Base-by-base conservation (phyloP, 2,888 invertebrate species). In the Sesamia inferens region DNA sequence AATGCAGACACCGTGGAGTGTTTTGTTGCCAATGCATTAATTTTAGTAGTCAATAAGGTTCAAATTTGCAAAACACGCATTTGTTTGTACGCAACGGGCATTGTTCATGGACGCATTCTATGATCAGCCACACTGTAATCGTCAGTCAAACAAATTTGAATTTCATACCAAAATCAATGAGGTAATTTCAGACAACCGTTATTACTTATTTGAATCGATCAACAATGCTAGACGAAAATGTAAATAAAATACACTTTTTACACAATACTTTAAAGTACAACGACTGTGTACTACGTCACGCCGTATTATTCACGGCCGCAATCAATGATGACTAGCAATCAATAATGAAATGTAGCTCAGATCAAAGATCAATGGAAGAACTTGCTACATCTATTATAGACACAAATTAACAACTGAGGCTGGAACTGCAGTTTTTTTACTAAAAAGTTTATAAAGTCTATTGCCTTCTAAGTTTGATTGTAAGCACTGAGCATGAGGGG, bases 291-390 rank as follows among this genome's bases (percentile, higher is more conserved):
- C 81, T 68, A 81, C 51, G 81, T 6, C 31, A 68, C 55, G 67
- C 3, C 19, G 4, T 13, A 44, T 68, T 61, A 51, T 65, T 57
- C 57, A 65, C 69, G 68, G 54, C 68, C 13, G 31, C 64, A 61
- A 51, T 44, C 81, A 54, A 65, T 54, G 13, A 48, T 58, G 39
- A 24, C 44, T 14, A 65, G 31, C 54, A 64, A 76, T 61, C 64
- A 61, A 22, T 64, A 31, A 64, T 61, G 24, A 47, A 55, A 65
- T 79, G 11, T 10, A 13, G 47, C 63, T 24, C 61, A 69, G 76
- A 31, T 68, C 81, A 65, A 22, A 81, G 78, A 57, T 81, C 81
- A 78, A 47, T 61, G 22, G 68, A 55, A 24, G 19, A 64, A 54
- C 39, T 81, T 78, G 81, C 68, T 22, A 31, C 55, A 76, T 59